These are phyloP conservation scores for Sialia sialis DNA, from an alignment of 2,113 vertebrate species.

Conservation along the genomic window DNA sequence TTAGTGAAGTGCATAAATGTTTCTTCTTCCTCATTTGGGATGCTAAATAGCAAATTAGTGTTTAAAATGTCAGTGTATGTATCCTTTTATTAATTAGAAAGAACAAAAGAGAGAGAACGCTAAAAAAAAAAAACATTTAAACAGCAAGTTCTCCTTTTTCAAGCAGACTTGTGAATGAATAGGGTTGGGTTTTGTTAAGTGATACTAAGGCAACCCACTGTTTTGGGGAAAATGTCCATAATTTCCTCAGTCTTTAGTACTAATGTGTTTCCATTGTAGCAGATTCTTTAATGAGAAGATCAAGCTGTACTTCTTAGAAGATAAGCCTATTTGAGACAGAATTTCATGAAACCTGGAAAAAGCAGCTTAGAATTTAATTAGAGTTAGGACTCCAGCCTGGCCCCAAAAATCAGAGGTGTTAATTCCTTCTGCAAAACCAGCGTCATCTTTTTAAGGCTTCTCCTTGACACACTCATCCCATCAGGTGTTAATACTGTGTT, in stretches of 20 bases:
- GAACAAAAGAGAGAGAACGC: not conserved
- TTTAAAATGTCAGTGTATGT: not conserved
- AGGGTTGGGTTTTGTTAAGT: not conserved
- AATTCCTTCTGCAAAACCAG: not conserved
- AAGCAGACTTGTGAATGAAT: not conserved
- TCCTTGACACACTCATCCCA: not conserved
- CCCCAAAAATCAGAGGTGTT: not conserved
- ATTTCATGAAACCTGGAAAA: slow-evolving; percentile 11
- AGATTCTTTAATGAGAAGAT: not conserved
- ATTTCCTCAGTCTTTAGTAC: not conserved
- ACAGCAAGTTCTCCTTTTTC: not conserved
- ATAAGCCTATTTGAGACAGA: slow-evolving; percentile 15
- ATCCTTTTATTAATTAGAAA: slow-evolving; percentile 33
- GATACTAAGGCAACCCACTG: not conserved
- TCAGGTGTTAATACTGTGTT: not conserved
- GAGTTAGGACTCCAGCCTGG: not conserved
- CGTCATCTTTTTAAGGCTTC: not conserved
- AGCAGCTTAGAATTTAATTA: slow-evolving; percentile 25
- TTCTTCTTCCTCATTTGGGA: slow-evolving; percentile 39
- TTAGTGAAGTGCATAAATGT: slow-evolving; percentile 50
- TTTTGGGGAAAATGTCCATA: not conserved
- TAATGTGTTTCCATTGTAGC: slow-evolving; percentile 11
- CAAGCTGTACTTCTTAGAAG: not conserved
- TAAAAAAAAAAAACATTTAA: not conserved
- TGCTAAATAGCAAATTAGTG: slow-evolving; percentile 30